Conservation (phyloP, 2,797 vertebrate species). For the Anguilla anguilla region DNA sequence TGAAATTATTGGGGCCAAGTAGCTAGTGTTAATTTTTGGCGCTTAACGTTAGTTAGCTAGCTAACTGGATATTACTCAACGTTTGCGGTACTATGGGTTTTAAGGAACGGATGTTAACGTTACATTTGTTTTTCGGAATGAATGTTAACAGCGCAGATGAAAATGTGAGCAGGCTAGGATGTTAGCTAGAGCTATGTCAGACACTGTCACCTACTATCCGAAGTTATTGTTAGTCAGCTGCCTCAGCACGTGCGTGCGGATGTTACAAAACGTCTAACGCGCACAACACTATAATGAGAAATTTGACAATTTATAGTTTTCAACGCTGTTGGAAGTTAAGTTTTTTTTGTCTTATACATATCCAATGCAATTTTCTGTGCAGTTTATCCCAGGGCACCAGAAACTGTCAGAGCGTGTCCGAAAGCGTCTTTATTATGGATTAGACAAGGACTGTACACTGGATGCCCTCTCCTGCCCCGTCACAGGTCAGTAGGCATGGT, state of each 20-base stretch:
- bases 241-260: too few relatives aligned
- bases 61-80: neutral
- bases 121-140: neutral
- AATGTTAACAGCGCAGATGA: too few relatives aligned
- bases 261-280: neutral
- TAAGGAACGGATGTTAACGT: neutral
- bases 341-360: too few relatives aligned
- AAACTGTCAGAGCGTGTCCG: conserved; percentile 86
- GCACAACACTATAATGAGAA: neutral
- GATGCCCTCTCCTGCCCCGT: conserved; percentile 92
- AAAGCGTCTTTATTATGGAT: conserved; percentile 91
- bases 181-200: neutral
- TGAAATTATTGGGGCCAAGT: neutral
- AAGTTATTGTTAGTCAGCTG: neutral
- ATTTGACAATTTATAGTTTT: neutral
- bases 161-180: too few relatives aligned
- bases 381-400: conserved; percentile 92
- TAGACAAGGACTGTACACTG: conserved; percentile 84
- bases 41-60: too few relatives aligned
- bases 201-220: neutral
- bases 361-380: conserved; percentile 29
- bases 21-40: neutral
- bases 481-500: conserved; percentile 74
- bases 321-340: neutral
- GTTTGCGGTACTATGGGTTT: neutral